phyloP scores from a whole-genome alignment of 2,113 vertebrate genomes.

The Pardalotus punctatus region DNA sequence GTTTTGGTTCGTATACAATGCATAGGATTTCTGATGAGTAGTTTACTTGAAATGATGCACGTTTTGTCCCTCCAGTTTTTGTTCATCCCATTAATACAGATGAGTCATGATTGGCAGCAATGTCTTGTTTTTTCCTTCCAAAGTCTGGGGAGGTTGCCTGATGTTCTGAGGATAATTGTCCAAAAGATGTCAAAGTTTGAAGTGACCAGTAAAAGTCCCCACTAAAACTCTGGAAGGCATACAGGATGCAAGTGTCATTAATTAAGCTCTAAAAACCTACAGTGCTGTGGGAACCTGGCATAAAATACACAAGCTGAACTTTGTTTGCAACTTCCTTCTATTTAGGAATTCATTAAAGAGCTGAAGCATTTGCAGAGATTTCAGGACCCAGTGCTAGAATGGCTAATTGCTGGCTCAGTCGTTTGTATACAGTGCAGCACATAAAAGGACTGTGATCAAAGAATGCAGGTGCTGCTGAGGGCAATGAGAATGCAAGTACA shows the following conservation, averaged over 20 bases:
- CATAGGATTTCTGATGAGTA: constrained; percentile 8
- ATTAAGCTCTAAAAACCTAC: constrained; percentile 73
- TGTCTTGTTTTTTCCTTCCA: constrained; percentile 22
- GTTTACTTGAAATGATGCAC: neutral
- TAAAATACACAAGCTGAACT: constrained; percentile 47
- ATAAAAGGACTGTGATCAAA: constrained; percentile 68
- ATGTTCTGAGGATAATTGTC: constrained; percentile 51
- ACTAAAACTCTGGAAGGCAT: constrained; percentile 59
- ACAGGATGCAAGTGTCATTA: constrained; percentile 71
- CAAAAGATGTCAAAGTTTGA: constrained; percentile 59
- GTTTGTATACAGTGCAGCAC: constrained; percentile 34
- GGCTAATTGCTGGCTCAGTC: constrained; percentile 59
- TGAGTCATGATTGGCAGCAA: constrained; percentile 18
- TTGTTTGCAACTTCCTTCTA: constrained; percentile 62
- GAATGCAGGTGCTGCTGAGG: constrained; percentile 60
- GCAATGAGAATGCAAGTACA: constrained; percentile 6
- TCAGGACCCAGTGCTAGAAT: constrained; percentile 34
- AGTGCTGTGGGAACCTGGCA: constrained; percentile 75
- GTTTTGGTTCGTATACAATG: neutral
- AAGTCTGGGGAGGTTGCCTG: constrained; percentile 49
- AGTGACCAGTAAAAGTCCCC: constrained; percentile 67
- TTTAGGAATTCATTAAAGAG: constrained; percentile 58
- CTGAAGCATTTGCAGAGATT: constrained; percentile 31
- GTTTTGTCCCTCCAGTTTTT: neutral
- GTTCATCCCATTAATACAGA: neutral